These are phyloP conservation scores for Synergus umbraculus DNA, from an alignment of 2,888 invertebrate genomes.

Conservation along the genomic window DNA sequence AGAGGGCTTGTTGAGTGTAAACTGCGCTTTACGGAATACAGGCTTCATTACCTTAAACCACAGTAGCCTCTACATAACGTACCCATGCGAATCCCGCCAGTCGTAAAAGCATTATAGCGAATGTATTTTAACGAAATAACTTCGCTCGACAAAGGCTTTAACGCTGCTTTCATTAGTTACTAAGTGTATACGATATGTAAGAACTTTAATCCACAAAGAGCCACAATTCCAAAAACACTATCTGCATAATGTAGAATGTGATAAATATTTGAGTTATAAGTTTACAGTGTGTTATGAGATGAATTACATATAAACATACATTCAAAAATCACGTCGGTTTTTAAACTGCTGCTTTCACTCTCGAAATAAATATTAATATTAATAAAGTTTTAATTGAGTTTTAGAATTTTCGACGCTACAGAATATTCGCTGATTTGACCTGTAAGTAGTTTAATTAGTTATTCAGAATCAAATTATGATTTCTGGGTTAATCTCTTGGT, in stretches of 20 bases:
- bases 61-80: constrained; percentile 13
- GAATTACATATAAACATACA: too few relatives aligned
- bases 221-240: constrained; percentile 10
- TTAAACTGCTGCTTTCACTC: too few relatives aligned
- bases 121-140: constrained; percentile 37
- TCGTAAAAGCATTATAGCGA: constrained; percentile 36
- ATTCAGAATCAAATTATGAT: background rate
- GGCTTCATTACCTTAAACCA: constrained; percentile 28
- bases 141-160: constrained; percentile 25
- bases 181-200: constrained; percentile 17
- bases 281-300: background rate
- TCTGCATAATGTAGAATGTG: background rate
- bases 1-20: constrained; percentile 9
- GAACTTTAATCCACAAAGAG: constrained; percentile 28
- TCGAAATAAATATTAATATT: too few relatives aligned
- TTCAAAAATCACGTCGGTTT: too few relatives aligned
- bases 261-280: constrained; percentile 8
- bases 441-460: background rate
- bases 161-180: constrained; percentile 15
- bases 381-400: background rate
- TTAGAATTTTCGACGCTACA: background rate
- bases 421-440: background rate
- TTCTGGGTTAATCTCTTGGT: background rate
- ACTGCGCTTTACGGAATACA: background rate
- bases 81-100: constrained; percentile 8